Percentiles rank a stretch among this genome's conserved stretches.
These are phyloP conservation scores for Tachina grossa DNA, from an alignment of 2,888 invertebrate species.

Conservation along the genomic window DNA sequence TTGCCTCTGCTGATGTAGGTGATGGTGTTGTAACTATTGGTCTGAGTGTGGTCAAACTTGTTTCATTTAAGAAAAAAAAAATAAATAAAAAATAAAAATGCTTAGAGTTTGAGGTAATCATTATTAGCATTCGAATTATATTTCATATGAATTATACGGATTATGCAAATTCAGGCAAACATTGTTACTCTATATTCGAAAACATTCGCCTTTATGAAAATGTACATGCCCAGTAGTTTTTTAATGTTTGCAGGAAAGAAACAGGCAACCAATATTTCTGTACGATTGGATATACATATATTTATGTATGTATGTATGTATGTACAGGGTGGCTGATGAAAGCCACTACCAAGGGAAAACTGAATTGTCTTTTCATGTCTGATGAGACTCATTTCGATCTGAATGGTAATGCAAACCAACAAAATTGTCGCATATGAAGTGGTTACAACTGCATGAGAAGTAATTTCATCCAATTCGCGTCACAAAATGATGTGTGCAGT, in stretches of 20 bases:
- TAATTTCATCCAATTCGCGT: too few relatives aligned
- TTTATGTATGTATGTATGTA: background rate
- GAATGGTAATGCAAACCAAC: too few relatives aligned
- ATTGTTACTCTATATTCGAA: background rate
- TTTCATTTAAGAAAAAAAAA: conserved; percentile 29
- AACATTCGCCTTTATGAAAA: background rate
- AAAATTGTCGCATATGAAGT: too few relatives aligned
- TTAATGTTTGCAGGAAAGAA: conserved; percentile 22
- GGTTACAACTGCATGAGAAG: too few relatives aligned
- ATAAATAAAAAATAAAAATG: background rate
- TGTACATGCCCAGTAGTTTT: background rate
- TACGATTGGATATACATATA: too few relatives aligned
- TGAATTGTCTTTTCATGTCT: too few relatives aligned
- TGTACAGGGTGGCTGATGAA: too few relatives aligned
- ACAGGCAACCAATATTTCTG: too few relatives aligned
- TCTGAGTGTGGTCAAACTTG: conserved; percentile 66
- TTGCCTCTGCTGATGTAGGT: conserved; percentile 8
- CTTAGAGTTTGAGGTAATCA: conserved; percentile 47
- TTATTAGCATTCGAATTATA: conserved; percentile 39
- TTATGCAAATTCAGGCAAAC: conserved; percentile 1
- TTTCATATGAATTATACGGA: conserved; percentile 2
- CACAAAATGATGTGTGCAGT: too few relatives aligned
- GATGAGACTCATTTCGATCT: too few relatives aligned
- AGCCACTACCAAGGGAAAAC: too few relatives aligned
- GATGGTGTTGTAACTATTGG: conserved; percentile 42